These are phyloP conservation scores for human DNA, from an alignment of 2,113 vertebrate species.

Conservation along the genomic window DNA sequence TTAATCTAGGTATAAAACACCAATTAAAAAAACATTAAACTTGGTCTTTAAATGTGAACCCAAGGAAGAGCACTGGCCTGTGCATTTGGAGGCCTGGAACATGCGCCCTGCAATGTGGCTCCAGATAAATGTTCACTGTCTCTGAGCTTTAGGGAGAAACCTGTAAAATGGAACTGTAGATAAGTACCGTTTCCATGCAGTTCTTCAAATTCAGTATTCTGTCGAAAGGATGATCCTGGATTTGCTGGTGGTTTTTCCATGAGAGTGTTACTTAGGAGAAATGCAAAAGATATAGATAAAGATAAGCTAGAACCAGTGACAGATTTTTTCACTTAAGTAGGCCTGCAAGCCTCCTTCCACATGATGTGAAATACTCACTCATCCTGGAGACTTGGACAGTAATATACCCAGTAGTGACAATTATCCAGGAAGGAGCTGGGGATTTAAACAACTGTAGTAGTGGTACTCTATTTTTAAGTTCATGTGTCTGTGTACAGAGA, in stretches of 20 bases:
- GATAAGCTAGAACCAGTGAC: background rate
- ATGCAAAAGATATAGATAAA: background rate
- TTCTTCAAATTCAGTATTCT: background rate
- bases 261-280: background rate
- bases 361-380: background rate
- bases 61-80: background rate
- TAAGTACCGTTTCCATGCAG: background rate
- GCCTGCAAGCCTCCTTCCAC: background rate
- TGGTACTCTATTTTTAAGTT: background rate
- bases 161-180: accelerated
- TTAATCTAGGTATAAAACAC: background rate
- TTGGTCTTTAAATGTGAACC: background rate
- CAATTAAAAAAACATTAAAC: background rate
- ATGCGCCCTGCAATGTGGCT: background rate
- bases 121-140: background rate
- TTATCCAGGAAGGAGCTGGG: background rate
- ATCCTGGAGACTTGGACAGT: background rate
- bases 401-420: background rate
- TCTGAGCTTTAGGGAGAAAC: background rate
- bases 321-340: background rate
- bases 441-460: background rate
- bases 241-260: background rate
- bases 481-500: background rate
- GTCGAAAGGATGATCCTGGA: background rate
- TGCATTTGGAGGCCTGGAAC: background rate